Percentiles rank a stretch among this genome's conserved stretches.
These are phyloP conservation scores for Eupithecia exiguata DNA, from an alignment of 2,888 invertebrate species.

Conservation along the genomic window DNA sequence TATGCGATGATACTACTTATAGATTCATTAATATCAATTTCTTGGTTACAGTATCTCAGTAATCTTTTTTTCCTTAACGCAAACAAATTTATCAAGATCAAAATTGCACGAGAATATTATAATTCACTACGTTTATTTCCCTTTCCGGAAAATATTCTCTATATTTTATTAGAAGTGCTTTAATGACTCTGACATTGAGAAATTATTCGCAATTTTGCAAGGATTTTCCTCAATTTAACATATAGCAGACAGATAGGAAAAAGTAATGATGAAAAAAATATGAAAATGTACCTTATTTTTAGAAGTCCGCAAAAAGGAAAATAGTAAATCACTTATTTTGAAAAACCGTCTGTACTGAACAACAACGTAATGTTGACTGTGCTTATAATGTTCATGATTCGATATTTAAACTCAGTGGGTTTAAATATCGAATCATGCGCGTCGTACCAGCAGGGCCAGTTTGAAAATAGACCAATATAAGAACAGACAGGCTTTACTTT, in stretches of 20 bases:
- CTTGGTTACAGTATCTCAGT: neutral
- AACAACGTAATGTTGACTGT: slow-evolving; percentile 47
- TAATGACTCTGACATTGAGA: neutral
- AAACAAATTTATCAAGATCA: slow-evolving; percentile 29
- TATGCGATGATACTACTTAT: neutral
- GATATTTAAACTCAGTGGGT: too few species aligned
- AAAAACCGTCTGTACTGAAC: slow-evolving; percentile 28
- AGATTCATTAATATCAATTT: neutral
- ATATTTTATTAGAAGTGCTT: neutral
- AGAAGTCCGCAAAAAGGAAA: neutral
- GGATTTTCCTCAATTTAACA: neutral
- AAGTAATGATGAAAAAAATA: neutral
- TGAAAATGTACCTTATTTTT: neutral
- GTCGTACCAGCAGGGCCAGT: slow-evolving; percentile 10
- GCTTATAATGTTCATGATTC: slow-evolving; percentile 41
- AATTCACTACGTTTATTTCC: neutral
- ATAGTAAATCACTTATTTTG: neutral
- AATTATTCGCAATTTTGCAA: neutral
- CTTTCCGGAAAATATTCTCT: slow-evolving; percentile 6
- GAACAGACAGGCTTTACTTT: slow-evolving; percentile 25
- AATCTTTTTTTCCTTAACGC: slow-evolving; percentile 1
- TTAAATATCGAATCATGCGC: slow-evolving; percentile 50
- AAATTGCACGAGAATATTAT: slow-evolving; percentile 9
- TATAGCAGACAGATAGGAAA: neutral
- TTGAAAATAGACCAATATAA: slow-evolving; percentile 20